phyloP scores from a whole-genome alignment of 1,140 invertebrate genomes.

The Ladona fulva region DNA sequence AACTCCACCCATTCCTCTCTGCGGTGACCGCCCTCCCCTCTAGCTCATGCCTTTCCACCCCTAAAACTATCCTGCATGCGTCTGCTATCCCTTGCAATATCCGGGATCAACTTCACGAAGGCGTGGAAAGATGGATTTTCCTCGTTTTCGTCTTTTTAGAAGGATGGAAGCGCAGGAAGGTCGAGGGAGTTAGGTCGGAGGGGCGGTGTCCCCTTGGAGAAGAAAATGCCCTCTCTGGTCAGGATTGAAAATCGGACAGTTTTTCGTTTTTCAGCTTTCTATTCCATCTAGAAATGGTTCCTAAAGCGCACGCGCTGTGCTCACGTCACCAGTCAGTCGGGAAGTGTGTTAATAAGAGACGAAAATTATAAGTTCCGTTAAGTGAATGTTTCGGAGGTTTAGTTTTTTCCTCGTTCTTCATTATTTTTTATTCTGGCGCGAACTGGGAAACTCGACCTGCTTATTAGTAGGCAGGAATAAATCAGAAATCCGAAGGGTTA shows the following conservation, averaged over 20 bases:
- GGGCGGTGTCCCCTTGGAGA: background rate
- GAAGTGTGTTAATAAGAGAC: constrained; percentile 1
- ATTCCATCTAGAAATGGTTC: background rate
- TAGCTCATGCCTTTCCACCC: background rate
- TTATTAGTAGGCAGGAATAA: background rate
- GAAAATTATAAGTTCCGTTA: constrained; percentile 7
- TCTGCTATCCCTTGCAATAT: background rate
- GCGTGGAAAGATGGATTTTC: background rate
- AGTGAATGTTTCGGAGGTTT: background rate
- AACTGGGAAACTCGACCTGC: background rate
- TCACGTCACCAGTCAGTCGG: background rate
- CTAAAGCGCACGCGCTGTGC: background rate
- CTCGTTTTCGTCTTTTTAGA: background rate
- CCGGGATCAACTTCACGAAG: background rate
- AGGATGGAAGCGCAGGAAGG: background rate
- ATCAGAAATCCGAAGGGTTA: background rate
- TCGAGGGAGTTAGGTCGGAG: background rate
- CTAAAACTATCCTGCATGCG: background rate
- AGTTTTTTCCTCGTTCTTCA: too few species aligned
- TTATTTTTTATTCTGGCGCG: background rate
- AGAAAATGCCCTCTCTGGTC: too few species aligned
- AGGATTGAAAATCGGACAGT: background rate
- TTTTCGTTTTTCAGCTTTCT: background rate
- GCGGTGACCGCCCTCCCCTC: background rate
- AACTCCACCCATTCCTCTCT: background rate